These are phyloP conservation scores for Fulica atra DNA, from an alignment of 2,113 vertebrate species.

Conservation along the genomic window DNA sequence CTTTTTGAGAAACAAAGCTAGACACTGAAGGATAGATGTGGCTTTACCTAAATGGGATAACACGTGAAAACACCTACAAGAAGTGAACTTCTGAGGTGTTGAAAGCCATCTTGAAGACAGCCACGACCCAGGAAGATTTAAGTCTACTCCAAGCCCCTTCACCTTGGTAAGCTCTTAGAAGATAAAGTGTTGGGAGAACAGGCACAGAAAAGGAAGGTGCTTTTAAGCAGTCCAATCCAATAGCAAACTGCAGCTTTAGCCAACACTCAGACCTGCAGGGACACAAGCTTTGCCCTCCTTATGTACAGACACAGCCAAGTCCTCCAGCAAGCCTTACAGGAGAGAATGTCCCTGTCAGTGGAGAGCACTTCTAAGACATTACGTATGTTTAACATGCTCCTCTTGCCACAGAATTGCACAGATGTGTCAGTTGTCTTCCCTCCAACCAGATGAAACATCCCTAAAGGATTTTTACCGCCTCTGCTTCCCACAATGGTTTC, in stretches of 20 bases:
- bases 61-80: not conserved
- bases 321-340: not conserved
- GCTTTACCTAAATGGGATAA: not conserved
- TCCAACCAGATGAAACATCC: not conserved
- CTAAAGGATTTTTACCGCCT: not conserved
- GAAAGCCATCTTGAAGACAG: not conserved
- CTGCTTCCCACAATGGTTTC: not conserved
- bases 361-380: not conserved
- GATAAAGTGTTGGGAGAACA: not conserved
- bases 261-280: not conserved
- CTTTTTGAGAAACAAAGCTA: not conserved
- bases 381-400: accelerated
- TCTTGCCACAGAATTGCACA: not conserved
- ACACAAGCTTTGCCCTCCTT: not conserved
- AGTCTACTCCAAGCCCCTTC: not conserved
- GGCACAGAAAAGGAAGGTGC: not conserved
- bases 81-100: not conserved
- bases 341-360: not conserved
- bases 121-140: not conserved
- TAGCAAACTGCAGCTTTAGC: not conserved
- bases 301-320: accelerated
- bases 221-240: not conserved
- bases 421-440: accelerated
- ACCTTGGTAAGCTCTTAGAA: not conserved
- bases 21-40: not conserved